Evolutionary conservation across 2,113 vertebrate species (phyloP).

Genomic region (Hemibagrus wyckioides): DNA sequence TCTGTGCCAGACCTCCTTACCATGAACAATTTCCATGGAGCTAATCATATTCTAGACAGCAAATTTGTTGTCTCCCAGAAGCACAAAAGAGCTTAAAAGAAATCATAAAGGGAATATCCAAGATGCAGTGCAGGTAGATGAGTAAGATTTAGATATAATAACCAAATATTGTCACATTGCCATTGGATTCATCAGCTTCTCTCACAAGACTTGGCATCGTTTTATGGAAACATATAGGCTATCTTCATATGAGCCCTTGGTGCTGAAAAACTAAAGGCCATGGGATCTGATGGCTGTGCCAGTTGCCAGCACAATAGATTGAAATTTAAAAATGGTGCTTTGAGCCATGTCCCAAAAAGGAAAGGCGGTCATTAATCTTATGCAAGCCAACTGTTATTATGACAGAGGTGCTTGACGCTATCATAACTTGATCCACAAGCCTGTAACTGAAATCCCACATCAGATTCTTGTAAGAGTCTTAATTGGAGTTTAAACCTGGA

Average conservation of each 20-base stretch:
- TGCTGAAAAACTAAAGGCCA: slow-evolving; percentile 11
- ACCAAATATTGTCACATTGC: neutral
- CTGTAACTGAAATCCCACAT: slow-evolving; percentile 23
- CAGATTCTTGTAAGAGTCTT: slow-evolving; percentile 24
- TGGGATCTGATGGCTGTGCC: slow-evolving; percentile 1
- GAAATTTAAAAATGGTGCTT: slow-evolving; percentile 21
- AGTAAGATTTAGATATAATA: slow-evolving; percentile 26
- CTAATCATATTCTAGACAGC: slow-evolving; percentile 3
- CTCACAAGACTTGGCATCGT: neutral
- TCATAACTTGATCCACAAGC: slow-evolving; percentile 26
- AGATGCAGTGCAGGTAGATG: neutral
- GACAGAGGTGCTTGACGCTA: slow-evolving; percentile 25
- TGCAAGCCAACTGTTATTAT: slow-evolving; percentile 11
- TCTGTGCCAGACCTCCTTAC: slow-evolving; percentile 21
- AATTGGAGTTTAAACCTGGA: slow-evolving; percentile 12
- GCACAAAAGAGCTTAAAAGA: slow-evolving; percentile 34
- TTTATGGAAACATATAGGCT: neutral
- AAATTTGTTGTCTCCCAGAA: slow-evolving; percentile 41
- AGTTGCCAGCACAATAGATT: neutral
- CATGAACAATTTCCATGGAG: slow-evolving; percentile 48
- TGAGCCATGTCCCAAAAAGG: slow-evolving; percentile 38
- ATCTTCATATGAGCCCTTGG: slow-evolving; percentile 2
- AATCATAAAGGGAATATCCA: slow-evolving; percentile 1
- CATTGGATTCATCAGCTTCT: neutral
- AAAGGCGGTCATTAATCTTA: slow-evolving; percentile 44